These are phyloP conservation scores for Pteruthius melanotis DNA, from an alignment of 2,113 vertebrate genomes.

Conservation along the genomic window DNA sequence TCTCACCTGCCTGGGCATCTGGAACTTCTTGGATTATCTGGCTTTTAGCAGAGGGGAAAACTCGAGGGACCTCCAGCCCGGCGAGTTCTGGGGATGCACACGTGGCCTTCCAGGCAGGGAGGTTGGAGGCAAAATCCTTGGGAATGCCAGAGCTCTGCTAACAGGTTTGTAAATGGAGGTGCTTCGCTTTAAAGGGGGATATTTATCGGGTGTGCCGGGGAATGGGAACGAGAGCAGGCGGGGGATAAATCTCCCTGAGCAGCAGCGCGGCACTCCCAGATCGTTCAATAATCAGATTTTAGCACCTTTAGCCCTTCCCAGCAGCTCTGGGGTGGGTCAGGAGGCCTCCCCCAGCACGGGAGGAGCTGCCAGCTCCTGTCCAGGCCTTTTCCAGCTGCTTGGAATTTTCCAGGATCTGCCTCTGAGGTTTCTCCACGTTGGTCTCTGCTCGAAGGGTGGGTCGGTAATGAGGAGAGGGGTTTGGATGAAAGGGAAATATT, in stretches of 20 bases:
- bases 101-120: neutral
- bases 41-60: neutral
- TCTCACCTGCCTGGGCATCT: neutral
- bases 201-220: constrained; percentile 52
- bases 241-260: constrained; percentile 51
- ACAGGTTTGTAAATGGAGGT: neutral
- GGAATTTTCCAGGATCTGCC: neutral
- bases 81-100: neutral
- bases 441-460: neutral
- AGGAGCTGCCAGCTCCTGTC: neutral
- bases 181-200: constrained; percentile 28
- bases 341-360: neutral
- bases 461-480: neutral
- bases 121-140: neutral
- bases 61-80: neutral
- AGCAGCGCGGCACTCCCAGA: constrained; percentile 1
- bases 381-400: neutral
- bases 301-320: neutral
- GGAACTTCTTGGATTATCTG: neutral
- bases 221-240: constrained; percentile 48
- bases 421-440: neutral
- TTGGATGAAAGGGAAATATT: neutral
- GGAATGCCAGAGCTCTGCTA: neutral
- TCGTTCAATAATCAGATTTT: constrained; percentile 37
- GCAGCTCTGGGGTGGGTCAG: neutral